phyloP scores from a whole-genome alignment of 1,140 invertebrate species.

The Lordiphosa collinella region DNA sequence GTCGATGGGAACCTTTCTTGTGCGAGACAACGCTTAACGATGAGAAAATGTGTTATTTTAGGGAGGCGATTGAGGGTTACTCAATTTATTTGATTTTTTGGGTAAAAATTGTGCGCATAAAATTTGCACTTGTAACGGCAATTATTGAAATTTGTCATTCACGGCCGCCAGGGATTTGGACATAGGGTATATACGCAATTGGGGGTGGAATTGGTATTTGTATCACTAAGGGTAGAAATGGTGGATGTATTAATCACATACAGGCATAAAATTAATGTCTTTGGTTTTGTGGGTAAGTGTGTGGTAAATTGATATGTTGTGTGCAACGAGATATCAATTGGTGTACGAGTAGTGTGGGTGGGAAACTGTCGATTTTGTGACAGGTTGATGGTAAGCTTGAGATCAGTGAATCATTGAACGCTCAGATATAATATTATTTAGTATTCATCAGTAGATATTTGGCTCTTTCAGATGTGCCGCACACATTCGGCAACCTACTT shows the following conservation, averaged over 20 bases:
- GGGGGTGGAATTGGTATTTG: conserved; percentile 13
- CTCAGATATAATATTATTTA: too few relatives aligned
- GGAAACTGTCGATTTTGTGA: conserved; percentile 36
- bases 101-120: conserved; percentile 33
- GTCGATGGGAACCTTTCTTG: conserved; percentile 46
- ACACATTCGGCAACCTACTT: too few relatives aligned
- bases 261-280: conserved; percentile 70
- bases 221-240: conserved; percentile 8
- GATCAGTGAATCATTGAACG: neutral
- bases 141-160: conserved; percentile 57
- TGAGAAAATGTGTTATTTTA: conserved; percentile 46
- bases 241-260: conserved; percentile 57
- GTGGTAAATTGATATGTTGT: conserved; percentile 64
- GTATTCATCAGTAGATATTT: too few relatives aligned
- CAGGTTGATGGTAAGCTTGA: conserved; percentile 35
- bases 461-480: too few relatives aligned
- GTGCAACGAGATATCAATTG: conserved; percentile 60
- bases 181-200: conserved; percentile 8
- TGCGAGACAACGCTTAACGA: conserved; percentile 24
- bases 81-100: conserved; percentile 35
- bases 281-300: conserved; percentile 33
- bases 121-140: conserved; percentile 66
- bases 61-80: neutral
- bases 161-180: conserved; percentile 35
- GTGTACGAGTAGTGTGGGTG: conserved; percentile 43